A percentile compares a stretch with the other conserved stretches of the same genome.
These are phyloP conservation scores for Sphaerophoria rueppellii DNA, from an alignment of 2,888 invertebrate species.

Conservation along the genomic window DNA sequence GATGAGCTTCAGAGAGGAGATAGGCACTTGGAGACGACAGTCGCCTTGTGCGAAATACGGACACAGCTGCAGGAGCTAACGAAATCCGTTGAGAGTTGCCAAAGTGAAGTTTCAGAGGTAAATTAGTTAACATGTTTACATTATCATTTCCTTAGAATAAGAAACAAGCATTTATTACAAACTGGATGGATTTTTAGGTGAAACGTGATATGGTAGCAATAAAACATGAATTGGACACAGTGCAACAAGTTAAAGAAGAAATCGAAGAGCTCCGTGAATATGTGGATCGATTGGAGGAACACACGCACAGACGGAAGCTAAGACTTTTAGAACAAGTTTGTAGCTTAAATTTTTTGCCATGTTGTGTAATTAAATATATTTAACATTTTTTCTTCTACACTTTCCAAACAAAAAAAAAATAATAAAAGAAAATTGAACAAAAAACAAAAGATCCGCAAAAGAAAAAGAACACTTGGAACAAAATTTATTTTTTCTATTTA, in stretches of 20 bases:
- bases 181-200: conserved; percentile 83
- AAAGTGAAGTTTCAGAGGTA: conserved; percentile 95
- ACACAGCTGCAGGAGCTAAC: conserved; percentile 96
- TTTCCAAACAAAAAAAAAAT: conserved; percentile 55
- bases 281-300: conserved; percentile 95
- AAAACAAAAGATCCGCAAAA: conserved; percentile 47
- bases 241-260: conserved; percentile 97
- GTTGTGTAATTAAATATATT: conserved; percentile 80
- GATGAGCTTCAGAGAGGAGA: conserved; percentile 95
- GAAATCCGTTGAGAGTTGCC: conserved; percentile 96
- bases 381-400: conserved; percentile 73
- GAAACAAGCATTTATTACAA: not conserved
- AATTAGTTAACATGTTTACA: conserved; percentile 68
- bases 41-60: conserved; percentile 96
- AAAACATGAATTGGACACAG: conserved; percentile 96
- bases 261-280: conserved; percentile 96
- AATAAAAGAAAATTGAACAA: conserved; percentile 28
- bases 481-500: conserved; percentile 52
- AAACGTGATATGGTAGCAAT: conserved; percentile 97
- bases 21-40: conserved; percentile 95
- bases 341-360: conserved; percentile 82
- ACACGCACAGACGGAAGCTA: conserved; percentile 94
- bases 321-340: conserved; percentile 95
- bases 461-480: conserved; percentile 47
- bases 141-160: too few relatives aligned